Evolutionary conservation across 2,113 vertebrate species (phyloP).

Genomic region (Pagrus major): DNA sequence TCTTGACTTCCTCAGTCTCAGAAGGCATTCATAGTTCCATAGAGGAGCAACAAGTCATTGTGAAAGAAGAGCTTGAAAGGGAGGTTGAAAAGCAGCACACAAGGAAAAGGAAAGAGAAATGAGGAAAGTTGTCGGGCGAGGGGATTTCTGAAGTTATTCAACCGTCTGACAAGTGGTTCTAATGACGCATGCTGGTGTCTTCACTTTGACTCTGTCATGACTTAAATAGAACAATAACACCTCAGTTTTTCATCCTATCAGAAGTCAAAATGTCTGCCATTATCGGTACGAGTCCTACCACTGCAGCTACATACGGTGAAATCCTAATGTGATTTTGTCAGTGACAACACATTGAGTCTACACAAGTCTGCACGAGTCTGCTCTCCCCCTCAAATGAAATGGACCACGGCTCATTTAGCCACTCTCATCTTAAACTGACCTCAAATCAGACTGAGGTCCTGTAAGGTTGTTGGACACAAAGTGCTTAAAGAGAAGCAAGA

Average conservation of each 20-base stretch:
- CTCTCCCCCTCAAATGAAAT: constrained; percentile 16
- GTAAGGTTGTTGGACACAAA: not conserved
- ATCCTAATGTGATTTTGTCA: not conserved
- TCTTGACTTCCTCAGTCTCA: not conserved
- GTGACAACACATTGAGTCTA: constrained; percentile 7
- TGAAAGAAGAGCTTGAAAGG: no score
- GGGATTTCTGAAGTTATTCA: not conserved
- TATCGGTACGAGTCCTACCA: not conserved
- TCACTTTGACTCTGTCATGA: not conserved
- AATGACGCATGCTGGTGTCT: not conserved
- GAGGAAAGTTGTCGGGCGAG: not conserved
- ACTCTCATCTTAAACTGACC: not conserved
- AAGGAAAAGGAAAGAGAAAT: no score
- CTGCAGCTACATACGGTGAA: not conserved
- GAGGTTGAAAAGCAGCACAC: not conserved
- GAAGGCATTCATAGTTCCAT: no score
- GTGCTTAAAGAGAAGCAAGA: constrained; percentile 7
- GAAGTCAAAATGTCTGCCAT: not conserved
- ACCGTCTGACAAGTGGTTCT: not conserved
- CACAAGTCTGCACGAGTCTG: no score
- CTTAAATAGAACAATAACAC: not conserved
- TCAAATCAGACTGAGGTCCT: constrained; percentile 8
- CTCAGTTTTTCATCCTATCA: not conserved
- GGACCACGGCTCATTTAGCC: constrained; percentile 37
- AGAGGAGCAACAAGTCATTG: no score